Percentiles rank a stretch among this genome's conserved stretches.
Conservation (phyloP, 1,140 invertebrate species). For the Liolophura sinensis region DNA sequence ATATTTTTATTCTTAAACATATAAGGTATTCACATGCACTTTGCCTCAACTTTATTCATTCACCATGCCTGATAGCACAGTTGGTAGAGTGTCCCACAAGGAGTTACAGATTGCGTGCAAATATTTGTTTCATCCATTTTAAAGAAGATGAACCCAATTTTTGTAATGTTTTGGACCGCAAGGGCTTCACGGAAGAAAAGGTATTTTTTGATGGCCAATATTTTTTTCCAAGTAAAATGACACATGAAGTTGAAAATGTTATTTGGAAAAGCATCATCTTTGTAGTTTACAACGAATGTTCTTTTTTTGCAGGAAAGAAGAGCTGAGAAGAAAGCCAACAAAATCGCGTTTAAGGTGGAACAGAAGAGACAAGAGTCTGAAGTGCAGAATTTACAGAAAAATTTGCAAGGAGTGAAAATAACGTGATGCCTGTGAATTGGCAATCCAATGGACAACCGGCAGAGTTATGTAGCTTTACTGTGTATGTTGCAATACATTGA, state of each 20-base stretch:
- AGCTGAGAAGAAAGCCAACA: conserved; percentile 84
- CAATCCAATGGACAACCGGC: no score
- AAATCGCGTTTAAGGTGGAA: conserved; percentile 84
- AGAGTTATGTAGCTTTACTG: no score
- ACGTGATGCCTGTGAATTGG: conserved; percentile 6
- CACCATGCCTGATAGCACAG: no score
- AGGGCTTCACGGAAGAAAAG: no score
- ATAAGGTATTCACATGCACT: no score
- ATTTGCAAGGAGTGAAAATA: conserved; percentile 38
- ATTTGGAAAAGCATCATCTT: not conserved
- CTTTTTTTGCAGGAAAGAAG: conserved; percentile 70
- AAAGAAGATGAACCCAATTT: no score
- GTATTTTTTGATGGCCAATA: not conserved
- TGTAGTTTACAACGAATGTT: conserved; percentile 7
- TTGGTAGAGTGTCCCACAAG: no score
- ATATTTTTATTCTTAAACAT: no score
- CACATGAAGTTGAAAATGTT: not conserved
- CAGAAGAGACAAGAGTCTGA: conserved; percentile 63
- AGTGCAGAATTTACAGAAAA: conserved; percentile 33
- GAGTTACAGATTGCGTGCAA: no score
- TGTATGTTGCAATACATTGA: no score
- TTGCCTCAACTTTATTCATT: no score
- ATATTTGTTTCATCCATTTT: no score
- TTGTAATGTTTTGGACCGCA: not conserved
- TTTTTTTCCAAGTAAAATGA: not conserved